Evolutionary conservation across 2,888 invertebrate genomes (phyloP).

Genomic region (Himalopsyche japonica): DNA sequence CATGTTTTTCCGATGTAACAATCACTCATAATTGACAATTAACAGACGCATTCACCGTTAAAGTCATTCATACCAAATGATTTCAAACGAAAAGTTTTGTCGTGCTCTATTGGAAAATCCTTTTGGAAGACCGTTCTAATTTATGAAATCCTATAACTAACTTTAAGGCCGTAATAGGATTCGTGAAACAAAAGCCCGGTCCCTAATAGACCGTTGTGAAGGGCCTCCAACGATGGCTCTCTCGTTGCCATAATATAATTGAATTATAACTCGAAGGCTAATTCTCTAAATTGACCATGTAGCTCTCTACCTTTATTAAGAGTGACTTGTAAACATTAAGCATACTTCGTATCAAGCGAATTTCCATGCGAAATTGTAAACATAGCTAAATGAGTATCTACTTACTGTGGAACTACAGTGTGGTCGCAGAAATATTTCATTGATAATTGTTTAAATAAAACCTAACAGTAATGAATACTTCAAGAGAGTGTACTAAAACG

Average conservation of each 20-base stretch:
- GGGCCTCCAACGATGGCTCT: constrained; percentile 12
- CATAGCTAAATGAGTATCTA: neutral
- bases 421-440: neutral
- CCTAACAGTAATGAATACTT: no score
- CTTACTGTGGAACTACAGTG: neutral
- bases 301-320: constrained; percentile 33
- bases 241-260: constrained; percentile 37
- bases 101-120: neutral
- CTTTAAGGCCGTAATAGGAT: constrained; percentile 6
- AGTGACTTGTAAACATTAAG: constrained; percentile 29
- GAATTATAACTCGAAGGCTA: constrained; percentile 41
- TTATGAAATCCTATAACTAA: neutral
- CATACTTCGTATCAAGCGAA: neutral
- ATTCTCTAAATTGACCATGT: constrained; percentile 41
- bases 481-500: no score
- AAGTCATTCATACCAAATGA: no score
- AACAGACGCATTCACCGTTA: no score
- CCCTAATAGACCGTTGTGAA: constrained; percentile 32
- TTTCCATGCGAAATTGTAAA: neutral
- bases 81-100: no score
- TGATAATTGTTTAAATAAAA: no score
- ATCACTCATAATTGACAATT: no score
- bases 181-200: constrained; percentile 33
- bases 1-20: no score
- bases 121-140: neutral